Conservation (phyloP, 2,888 invertebrate genomes). For the Leptura quadrifasciata region DNA sequence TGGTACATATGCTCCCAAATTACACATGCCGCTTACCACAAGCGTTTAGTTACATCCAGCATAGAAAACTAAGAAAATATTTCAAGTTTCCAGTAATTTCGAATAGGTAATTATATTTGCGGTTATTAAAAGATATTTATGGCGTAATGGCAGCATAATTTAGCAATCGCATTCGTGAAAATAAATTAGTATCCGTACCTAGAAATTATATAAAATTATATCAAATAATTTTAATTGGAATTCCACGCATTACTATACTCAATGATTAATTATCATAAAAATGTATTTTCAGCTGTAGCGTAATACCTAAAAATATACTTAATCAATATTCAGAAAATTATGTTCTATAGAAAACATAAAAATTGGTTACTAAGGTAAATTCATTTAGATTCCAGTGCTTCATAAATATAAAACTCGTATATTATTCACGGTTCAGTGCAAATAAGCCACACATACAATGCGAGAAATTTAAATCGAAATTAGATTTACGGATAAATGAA, state of each 20-base stretch:
- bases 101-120: not conserved
- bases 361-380: not conserved
- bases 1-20: no score
- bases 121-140: no score
- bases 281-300: not conserved
- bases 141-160: no score
- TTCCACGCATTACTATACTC: not conserved
- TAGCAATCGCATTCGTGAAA: not conserved
- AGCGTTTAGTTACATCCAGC: no score
- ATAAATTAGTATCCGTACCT: not conserved
- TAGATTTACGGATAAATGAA: no score
- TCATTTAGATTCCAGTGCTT: not conserved
- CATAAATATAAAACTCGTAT: not conserved
- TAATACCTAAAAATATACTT: not conserved
- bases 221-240: not conserved
- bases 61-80: not conserved
- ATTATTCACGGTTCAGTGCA: no score
- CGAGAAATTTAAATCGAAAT: no score
- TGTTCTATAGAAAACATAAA: not conserved
- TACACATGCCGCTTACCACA: no score
- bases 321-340: slow-evolving; percentile 3
- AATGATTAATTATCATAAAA: not conserved
- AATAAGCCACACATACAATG: no score
- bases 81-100: not conserved
- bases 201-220: not conserved